A percentile compares a stretch with the other conserved stretches of the same genome.
Conservation (phyloP, 2,113 vertebrate genomes). For the Grantiella picta region DNA sequence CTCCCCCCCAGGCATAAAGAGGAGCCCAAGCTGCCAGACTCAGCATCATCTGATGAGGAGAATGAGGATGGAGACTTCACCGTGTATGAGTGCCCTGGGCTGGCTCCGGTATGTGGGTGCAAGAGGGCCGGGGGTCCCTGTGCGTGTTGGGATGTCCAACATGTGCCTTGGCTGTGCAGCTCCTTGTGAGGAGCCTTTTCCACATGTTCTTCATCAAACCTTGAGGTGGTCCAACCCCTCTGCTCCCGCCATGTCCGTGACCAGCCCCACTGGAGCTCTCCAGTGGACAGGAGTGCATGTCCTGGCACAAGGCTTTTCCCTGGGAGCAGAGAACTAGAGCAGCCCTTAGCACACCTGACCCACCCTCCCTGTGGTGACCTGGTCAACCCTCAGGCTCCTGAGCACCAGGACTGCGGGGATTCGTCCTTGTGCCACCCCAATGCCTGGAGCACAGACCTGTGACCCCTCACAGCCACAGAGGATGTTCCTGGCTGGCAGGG, state of each 20-base stretch:
- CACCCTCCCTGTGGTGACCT: accelerated
- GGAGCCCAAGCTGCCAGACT: constrained; percentile 81
- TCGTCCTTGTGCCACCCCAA: neutral
- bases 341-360: neutral
- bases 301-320: neutral
- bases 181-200: neutral
- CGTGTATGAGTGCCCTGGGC: constrained; percentile 93
- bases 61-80: constrained; percentile 96
- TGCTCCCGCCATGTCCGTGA: neutral
- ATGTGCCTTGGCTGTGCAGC: too few species aligned
- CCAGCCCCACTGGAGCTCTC: neutral
- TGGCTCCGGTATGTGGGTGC: constrained; percentile 82
- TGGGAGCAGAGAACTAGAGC: neutral
- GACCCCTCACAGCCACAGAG: neutral
- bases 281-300: neutral
- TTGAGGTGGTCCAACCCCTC: neutral
- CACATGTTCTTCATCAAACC: neutral
- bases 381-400: neutral
- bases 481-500: neutral
- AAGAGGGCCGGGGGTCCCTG: neutral
- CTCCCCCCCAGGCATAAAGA: constrained; percentile 78
- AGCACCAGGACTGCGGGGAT: accelerated
- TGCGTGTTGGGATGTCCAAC: accelerated
- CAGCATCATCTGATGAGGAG: constrained; percentile 87
- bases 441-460: accelerated